Evolutionary conservation across 2,888 invertebrate species (phyloP).

Genomic region (Drosophila atripex): DNA sequence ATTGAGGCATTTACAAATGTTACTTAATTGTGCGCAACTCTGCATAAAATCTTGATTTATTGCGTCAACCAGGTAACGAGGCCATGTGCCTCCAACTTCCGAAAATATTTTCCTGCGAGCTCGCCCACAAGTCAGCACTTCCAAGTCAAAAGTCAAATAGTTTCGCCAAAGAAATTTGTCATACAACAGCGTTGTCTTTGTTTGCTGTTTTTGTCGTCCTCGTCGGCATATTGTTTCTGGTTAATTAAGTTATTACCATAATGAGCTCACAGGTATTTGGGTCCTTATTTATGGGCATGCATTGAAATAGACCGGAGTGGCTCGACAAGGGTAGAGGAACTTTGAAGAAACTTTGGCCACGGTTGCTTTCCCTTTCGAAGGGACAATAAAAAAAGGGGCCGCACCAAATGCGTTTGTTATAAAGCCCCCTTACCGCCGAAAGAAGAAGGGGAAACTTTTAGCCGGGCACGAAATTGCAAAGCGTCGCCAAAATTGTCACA

Average conservation of each 20-base stretch:
- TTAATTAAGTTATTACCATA: conserved; percentile 80
- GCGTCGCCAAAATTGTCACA: conserved; percentile 76
- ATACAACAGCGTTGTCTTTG: conserved; percentile 59
- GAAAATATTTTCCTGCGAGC: conserved; percentile 48
- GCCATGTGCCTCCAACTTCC: conserved; percentile 36
- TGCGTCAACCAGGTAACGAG: conserved; percentile 56
- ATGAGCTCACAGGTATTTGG: conserved; percentile 75
- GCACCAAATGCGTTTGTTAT: conserved; percentile 60
- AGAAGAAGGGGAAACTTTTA: conserved; percentile 20
- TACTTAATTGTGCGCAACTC: conserved; percentile 81
- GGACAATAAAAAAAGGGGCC: conserved; percentile 29
- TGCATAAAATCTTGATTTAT: conserved; percentile 82
- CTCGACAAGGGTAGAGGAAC: conserved; percentile 44
- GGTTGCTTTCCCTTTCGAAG: conserved; percentile 9
- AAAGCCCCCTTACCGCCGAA: conserved; percentile 35
- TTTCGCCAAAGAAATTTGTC: conserved; percentile 81
- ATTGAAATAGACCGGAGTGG: conserved; percentile 40
- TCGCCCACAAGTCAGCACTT: conserved; percentile 10
- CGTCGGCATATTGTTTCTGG: conserved; percentile 75
- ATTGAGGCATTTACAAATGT: conserved; percentile 68
- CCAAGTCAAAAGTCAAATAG: conserved; percentile 82
- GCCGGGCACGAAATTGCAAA: conserved; percentile 59
- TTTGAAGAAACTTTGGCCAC: conserved; percentile 41
- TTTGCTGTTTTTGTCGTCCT: conserved; percentile 9
- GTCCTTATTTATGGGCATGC: conserved; percentile 71